Conservation (phyloP, 2,113 vertebrate species). For the Istiophorus platypterus region DNA sequence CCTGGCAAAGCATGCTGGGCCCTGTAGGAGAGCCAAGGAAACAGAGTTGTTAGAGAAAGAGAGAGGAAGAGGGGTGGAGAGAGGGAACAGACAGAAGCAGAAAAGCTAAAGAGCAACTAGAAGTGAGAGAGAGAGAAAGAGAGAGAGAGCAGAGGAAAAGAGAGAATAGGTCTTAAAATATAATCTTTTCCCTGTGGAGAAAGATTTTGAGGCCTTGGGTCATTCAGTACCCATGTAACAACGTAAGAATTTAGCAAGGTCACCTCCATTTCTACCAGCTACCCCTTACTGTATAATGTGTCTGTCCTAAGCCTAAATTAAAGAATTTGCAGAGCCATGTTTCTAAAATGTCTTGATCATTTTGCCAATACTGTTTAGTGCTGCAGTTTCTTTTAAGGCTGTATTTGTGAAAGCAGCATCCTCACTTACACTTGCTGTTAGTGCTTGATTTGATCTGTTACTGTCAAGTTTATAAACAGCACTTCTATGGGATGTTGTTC, state of each 20-base stretch:
- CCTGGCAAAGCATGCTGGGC: constrained; percentile 39
- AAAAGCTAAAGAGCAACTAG: constrained; percentile 3
- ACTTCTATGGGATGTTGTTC: constrained; percentile 34
- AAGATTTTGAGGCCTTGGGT: not conserved
- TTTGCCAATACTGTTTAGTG: not conserved
- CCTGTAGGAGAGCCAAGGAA: constrained; percentile 43
- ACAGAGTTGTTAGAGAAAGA: constrained; percentile 28
- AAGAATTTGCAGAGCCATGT: constrained; percentile 9
- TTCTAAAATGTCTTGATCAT: constrained; percentile 8
- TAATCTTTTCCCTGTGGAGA: not conserved
- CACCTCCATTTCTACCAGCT: not conserved
- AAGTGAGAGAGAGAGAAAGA: not conserved
- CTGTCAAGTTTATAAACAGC: constrained; percentile 56
- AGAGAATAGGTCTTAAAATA: not conserved
- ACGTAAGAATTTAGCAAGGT: not conserved
- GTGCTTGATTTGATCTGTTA: constrained; percentile 41
- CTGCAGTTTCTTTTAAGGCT: constrained; percentile 21
- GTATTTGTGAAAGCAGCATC: constrained; percentile 17
- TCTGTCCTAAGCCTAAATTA: constrained; percentile 1
- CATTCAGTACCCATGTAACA: not conserved
- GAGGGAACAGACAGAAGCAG: not conserved
- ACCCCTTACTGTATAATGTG: not conserved
- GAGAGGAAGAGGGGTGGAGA: not conserved
- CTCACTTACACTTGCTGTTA: constrained; percentile 27
- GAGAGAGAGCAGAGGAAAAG: constrained; percentile 9